Percentiles rank a stretch among this genome's conserved stretches.
These are phyloP conservation scores for Pseudococcus longispinus DNA, from an alignment of 2,888 invertebrate species.

Conservation along the genomic window DNA sequence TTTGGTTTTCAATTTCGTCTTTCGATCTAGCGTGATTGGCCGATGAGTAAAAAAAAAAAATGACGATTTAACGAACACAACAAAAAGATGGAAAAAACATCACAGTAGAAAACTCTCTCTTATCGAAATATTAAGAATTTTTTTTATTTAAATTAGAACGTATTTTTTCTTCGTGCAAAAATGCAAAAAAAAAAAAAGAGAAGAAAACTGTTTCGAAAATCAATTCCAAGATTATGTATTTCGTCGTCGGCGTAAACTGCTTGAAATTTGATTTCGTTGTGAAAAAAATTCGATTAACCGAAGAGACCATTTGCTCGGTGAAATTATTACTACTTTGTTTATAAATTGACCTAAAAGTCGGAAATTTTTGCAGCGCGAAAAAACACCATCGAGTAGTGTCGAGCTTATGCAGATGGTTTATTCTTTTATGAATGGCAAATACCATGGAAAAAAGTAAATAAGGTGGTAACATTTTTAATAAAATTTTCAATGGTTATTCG, in stretches of 20 bases:
- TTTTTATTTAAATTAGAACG: conserved; percentile 14
- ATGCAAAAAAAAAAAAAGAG: not conserved
- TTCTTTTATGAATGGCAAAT: not conserved
- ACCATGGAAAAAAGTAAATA: conserved; percentile 18
- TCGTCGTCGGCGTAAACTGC: not conserved
- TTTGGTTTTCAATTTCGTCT: conserved; percentile 42
- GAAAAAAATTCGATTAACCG: not conserved
- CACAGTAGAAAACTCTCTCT: no score
- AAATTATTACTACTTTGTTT: conserved; percentile 1
- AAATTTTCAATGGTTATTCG: conserved; percentile 39
- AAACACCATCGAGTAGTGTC: not conserved
- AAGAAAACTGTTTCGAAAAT: not conserved
- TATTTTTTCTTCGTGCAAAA: not conserved
- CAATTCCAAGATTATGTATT: not conserved
- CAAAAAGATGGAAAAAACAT: not conserved
- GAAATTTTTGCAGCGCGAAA: not conserved
- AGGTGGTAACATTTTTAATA: conserved; percentile 40
- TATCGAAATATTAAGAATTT: not conserved
- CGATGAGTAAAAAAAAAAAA: not conserved
- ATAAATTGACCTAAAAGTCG: not conserved
- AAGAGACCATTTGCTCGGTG: not conserved
- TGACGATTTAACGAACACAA: not conserved
- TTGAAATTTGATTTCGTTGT: not conserved
- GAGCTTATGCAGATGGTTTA: not conserved
- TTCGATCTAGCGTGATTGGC: not conserved